Conservation (phyloP, 2,888 invertebrate species). For the Cephonodes hylas region DNA sequence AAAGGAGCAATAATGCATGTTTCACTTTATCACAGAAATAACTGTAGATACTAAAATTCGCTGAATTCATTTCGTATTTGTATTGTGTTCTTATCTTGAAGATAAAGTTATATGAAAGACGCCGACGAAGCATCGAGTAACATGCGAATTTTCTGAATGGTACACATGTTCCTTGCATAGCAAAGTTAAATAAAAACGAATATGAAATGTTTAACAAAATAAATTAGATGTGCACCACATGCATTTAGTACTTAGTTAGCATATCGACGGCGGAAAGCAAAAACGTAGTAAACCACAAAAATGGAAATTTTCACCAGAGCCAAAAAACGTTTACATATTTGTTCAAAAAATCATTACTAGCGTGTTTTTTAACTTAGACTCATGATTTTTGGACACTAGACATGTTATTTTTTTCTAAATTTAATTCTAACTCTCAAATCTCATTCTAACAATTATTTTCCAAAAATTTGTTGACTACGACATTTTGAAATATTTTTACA, state of each 20-base stretch:
- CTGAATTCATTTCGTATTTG: constrained; percentile 14
- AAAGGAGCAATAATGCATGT: not conserved
- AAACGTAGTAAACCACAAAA: no score
- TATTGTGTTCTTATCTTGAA: constrained; percentile 18
- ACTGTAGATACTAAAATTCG: not conserved
- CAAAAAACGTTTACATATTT: no score
- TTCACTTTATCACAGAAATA: not conserved
- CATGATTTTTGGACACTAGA: no score
- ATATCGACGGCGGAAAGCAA: no score
- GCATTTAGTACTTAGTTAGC: not conserved
- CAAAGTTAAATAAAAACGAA: not conserved
- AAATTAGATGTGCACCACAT: not conserved
- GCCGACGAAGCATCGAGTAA: not conserved
- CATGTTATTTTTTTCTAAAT: no score
- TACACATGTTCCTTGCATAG: not conserved
- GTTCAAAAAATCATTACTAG: not conserved
- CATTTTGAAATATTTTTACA: no score
- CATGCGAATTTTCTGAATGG: not conserved
- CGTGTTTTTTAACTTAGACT: no score
- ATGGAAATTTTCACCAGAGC: no score
- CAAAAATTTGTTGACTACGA: no score
- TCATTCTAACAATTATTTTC: no score
- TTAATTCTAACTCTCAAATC: no score
- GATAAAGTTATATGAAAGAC: constrained; percentile 18
- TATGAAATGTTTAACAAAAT: not conserved